Conservation (phyloP, 2,888 invertebrate genomes). For the Allophyes oxyacanthae region DNA sequence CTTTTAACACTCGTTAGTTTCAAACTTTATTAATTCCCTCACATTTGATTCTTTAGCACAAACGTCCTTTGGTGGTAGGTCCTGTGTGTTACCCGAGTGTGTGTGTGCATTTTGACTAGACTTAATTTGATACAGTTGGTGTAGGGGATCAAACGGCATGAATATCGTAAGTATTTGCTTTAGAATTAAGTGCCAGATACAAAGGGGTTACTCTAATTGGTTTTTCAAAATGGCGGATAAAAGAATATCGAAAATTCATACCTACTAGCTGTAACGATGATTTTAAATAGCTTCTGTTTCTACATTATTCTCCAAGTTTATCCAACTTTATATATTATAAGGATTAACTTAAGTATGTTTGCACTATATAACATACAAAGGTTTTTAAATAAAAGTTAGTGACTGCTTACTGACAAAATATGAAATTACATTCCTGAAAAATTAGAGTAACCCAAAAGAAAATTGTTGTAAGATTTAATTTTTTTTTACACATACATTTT, state of each 20-base stretch:
- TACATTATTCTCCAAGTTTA: no score
- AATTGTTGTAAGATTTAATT: constrained; percentile 7
- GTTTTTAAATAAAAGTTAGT: no score
- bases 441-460: constrained; percentile 39
- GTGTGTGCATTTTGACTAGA: constrained; percentile 71
- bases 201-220: constrained; percentile 46
- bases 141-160: constrained; percentile 79
- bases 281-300: no score
- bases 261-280: neutral
- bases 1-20: neutral
- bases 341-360: no score
- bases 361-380: no score
- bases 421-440: neutral
- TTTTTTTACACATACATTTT: constrained; percentile 25
- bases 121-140: constrained; percentile 79
- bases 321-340: no score
- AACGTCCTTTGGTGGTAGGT: constrained; percentile 75
- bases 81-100: constrained; percentile 75
- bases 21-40: neutral
- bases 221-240: constrained; percentile 2
- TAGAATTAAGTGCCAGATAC: constrained; percentile 44
- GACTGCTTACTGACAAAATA: no score
- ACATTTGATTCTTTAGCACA: constrained; percentile 75
- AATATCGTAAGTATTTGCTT: constrained; percentile 61
- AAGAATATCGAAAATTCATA: neutral